Base-by-base conservation (phyloP, 2,797 vertebrate genomes). In the Pteronotus mesoamericanus region DNA sequence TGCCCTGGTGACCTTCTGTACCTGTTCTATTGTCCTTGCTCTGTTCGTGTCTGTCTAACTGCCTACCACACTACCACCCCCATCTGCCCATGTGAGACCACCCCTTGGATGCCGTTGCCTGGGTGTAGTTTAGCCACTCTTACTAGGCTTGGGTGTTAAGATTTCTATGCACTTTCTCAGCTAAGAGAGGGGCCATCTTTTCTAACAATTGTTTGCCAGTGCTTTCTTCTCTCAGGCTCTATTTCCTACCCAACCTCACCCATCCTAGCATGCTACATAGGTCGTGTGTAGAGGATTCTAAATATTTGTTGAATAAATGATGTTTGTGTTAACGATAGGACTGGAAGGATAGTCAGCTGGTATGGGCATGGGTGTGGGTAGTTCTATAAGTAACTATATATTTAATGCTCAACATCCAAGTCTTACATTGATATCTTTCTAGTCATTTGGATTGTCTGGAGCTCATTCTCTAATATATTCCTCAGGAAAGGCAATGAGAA, bases 271-370 rank as follows among this genome's bases (percentile, higher is more conserved):
- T 96, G 83, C 37, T 42, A 14, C 6, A 24, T 74, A 80, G 89
- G 6, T 72, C 72, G 39, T 15, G 5, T 71, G 21, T 85, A 78
- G 37, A 80, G 29, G 26, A 68, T 68, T 34, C 34, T 51, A 72
- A 79, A 74, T 80, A 57, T 86, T 80, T 80, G 19, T 69, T 86
- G 68, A 90, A 82, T 94, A 86, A 95, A 86, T 89, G 22, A 12
- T 55, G 19, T 84, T 86, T 55, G 39, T 39, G 18, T 94, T 94
- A 83, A 87, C 78, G 51, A 91, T 53, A 59, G 14, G 42, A 32
- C 48, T 59, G 22, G 24, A 19, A 95, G 34, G 44, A 61, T 91
- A 75, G 68, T 93, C 61, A 84, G 32, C 46, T 88, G 44, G 32
- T 42, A 69, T 24, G 37, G 44, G 32, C 66, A 86, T 46, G 5